These are phyloP conservation scores for Eulemur mongoz DNA, from an alignment of 2,797 vertebrate genomes.

Conservation along the genomic window DNA sequence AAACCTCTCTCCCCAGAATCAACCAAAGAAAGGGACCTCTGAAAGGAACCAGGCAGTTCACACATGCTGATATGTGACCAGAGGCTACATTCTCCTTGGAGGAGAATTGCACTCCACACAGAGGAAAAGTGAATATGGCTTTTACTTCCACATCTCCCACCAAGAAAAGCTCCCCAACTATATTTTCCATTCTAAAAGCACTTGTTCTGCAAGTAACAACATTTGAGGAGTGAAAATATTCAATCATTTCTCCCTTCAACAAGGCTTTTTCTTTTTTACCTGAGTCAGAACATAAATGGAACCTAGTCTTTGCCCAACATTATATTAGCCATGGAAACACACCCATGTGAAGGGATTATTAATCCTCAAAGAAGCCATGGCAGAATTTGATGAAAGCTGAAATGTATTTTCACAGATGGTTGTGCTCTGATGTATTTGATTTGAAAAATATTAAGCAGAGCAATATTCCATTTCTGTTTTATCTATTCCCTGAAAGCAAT, in stretches of 20 bases:
- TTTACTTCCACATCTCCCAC: constrained; percentile 27
- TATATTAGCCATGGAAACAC: constrained; percentile 19
- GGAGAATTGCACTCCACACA: neutral
- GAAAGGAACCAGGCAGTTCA: neutral
- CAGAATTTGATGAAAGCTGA: constrained; percentile 63
- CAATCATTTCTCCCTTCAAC: neutral
- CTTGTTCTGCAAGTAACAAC: neutral
- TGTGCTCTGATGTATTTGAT: constrained; percentile 60
- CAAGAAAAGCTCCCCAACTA: constrained; percentile 30
- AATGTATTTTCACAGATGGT: constrained; percentile 60
- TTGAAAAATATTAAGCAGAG: constrained; percentile 72
- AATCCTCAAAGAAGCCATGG: constrained; percentile 52
- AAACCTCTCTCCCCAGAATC: neutral
- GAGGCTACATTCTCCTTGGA: accelerated
- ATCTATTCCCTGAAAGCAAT: constrained; percentile 72
- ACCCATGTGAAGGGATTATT: constrained; percentile 52
- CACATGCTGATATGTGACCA: accelerated
- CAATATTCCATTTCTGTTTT: constrained; percentile 57
- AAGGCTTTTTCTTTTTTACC: constrained; percentile 22
- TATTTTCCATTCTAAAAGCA: constrained; percentile 60
- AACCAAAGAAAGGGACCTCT: neutral
- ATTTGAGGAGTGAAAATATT: constrained; percentile 5
- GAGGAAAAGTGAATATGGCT: neutral
- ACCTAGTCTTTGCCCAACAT: neutral
- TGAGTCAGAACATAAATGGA: constrained; percentile 10